phyloP scores from a whole-genome alignment of 1,140 invertebrate genomes.

The Grapholita molesta region DNA sequence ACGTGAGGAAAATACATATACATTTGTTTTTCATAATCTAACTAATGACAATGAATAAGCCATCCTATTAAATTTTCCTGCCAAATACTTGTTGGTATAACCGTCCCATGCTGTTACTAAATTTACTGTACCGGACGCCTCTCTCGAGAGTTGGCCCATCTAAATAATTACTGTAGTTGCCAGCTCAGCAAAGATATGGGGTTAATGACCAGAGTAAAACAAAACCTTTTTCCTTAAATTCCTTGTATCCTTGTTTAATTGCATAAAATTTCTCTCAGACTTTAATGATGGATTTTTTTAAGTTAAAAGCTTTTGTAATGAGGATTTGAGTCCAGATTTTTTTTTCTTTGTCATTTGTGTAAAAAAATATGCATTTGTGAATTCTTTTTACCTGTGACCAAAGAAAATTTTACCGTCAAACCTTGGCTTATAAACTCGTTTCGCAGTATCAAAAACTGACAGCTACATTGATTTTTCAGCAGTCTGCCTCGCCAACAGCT shows the following conservation, averaged over 20 bases:
- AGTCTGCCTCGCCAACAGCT: too few species aligned
- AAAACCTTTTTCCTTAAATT: slow-evolving; percentile 1
- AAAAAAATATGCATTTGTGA: neutral
- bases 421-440: too few species aligned
- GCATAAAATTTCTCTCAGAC: neutral
- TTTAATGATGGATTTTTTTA: slow-evolving; percentile 13
- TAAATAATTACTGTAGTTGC: slow-evolving; percentile 12
- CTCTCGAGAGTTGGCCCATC: neutral
- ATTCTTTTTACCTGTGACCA: neutral
- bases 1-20: too few species aligned
- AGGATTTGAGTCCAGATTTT: neutral
- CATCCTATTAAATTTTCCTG: too few species aligned
- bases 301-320: slow-evolving; percentile 14
- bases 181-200: slow-evolving; percentile 12
- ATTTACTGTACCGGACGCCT: neutral
- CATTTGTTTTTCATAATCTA: too few species aligned
- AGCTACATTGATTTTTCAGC: too few species aligned
- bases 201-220: slow-evolving; percentile 18
- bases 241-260: slow-evolving; percentile 15
- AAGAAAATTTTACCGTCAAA: neutral
- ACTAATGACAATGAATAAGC: too few species aligned
- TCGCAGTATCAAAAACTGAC: too few species aligned
- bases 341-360: neutral
- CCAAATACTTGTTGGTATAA: neutral
- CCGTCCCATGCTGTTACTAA: neutral